phyloP scores from a whole-genome alignment of 2,888 invertebrate species.

The Apantesis nais region DNA sequence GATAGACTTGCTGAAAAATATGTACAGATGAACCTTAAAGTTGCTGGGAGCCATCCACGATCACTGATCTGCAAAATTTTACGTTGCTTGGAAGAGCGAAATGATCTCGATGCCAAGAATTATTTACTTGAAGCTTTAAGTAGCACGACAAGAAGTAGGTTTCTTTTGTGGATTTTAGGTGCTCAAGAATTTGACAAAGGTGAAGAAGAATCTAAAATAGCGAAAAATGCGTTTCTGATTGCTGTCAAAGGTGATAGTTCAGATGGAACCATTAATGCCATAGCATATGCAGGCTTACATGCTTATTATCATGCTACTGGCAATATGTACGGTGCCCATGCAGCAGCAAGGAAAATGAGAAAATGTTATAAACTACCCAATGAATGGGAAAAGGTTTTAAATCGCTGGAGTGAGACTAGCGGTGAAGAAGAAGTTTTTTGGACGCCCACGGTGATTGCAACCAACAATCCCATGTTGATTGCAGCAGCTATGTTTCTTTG shows the following conservation, averaged over 20 bases:
- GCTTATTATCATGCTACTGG: constrained; percentile 64
- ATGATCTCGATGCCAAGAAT: constrained; percentile 60
- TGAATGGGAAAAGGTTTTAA: constrained; percentile 68
- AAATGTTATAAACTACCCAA: constrained; percentile 66
- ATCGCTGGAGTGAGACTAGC: constrained; percentile 68
- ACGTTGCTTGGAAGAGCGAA: constrained; percentile 66
- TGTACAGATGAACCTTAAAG: constrained; percentile 57
- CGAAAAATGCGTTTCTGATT: constrained; percentile 71
- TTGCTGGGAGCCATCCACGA: constrained; percentile 59
- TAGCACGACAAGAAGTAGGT: constrained; percentile 65
- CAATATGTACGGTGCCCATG: constrained; percentile 64
- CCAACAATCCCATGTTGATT: constrained; percentile 67
- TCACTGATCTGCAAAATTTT: constrained; percentile 66
- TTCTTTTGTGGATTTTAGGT: constrained; percentile 71
- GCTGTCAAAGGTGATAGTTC: constrained; percentile 72
- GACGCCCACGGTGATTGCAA: constrained; percentile 61
- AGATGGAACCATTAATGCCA: constrained; percentile 72
- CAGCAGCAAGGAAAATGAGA: constrained; percentile 74
- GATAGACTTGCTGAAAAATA: constrained; percentile 60
- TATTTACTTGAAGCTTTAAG: constrained; percentile 64
- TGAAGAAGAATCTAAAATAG: constrained; percentile 48
- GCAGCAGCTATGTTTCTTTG: constrained; percentile 79
- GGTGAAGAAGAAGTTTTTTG: constrained; percentile 77
- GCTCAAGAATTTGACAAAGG: constrained; percentile 68
- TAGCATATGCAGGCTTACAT: constrained; percentile 78